Conservation (phyloP, 2,113 vertebrate genomes). For the Seriola aureovittata region DNA sequence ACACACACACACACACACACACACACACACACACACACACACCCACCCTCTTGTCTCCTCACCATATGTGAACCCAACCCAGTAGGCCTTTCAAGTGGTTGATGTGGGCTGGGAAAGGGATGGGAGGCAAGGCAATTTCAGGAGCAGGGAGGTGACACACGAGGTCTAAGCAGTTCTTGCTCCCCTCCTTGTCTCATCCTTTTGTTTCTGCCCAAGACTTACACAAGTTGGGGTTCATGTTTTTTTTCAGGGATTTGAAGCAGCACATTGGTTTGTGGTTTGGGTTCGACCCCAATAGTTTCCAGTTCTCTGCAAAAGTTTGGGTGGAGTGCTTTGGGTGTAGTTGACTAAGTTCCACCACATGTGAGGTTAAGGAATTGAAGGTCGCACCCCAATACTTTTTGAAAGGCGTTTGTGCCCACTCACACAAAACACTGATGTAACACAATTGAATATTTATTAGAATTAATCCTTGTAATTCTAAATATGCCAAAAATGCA, state of each 20-base stretch:
- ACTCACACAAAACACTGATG: constrained; percentile 30
- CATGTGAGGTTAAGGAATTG: constrained; percentile 69
- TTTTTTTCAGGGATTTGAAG: constrained; percentile 29
- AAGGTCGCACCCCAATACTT: constrained; percentile 56
- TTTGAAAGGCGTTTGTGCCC: constrained; percentile 7
- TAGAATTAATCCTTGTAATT: neutral
- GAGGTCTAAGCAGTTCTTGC: constrained; percentile 33
- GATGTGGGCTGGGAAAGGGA: constrained; percentile 49
- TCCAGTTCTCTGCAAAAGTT: constrained; percentile 41
- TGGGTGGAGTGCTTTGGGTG: constrained; percentile 71
- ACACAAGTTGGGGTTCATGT: constrained; percentile 39
- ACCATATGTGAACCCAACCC: constrained; percentile 78
- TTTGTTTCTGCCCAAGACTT: constrained; percentile 60
- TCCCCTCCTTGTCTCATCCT: constrained; percentile 50
- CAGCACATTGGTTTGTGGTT: constrained; percentile 57
- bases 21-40: constrained; percentile 27
- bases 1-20: constrained; percentile 30
- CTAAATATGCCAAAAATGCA: neutral
- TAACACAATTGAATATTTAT: neutral
- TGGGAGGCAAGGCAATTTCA: constrained; percentile 57
- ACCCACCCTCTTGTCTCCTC: constrained; percentile 57
- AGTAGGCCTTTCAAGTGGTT: constrained; percentile 78
- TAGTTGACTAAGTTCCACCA: constrained; percentile 70
- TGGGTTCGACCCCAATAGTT: constrained; percentile 57
- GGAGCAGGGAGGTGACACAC: constrained; percentile 61